Base-by-base conservation (phyloP, 1,140 invertebrate species). In the Ptiloglossa arizonensis region DNA sequence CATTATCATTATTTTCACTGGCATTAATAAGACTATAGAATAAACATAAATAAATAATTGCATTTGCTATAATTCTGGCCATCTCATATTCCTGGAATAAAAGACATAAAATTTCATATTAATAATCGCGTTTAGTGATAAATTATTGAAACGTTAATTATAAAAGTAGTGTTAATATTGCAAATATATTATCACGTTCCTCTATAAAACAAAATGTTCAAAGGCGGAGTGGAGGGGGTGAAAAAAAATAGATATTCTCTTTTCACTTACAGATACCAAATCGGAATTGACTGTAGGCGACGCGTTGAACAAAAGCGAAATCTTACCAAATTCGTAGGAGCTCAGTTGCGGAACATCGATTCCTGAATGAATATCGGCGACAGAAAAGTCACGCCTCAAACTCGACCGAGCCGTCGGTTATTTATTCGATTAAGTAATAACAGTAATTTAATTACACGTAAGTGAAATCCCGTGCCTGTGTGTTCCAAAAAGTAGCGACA, bases 41-140 rank as follows among this genome's bases (percentile, higher is more conserved):
- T 22, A 66, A 19, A 52, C 57, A 59, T 27, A 82, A 60, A 82
- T 54, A 80, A 54, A 82, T 11, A n/a, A 82, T 54, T 69, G 59
- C 24, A 19, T 59, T 79, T 5, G 19, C 56, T 80, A 80, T 0
- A 41, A 82, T 66, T 68, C 44, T 85, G 79, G 84, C 84, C 84
- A 86, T 86, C 48, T 86, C 83, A 85, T 86, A 86, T 86, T 86
- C 83, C 83, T 86, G 22, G 15, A 68, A 75, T 8, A 35, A n/a
- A 15, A 67, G n/a, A 46, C n/a, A 13, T 5, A 15, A 57, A 29
- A 11, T 17, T 27, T 29, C 0, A 29, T 5, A 27, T 54, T 29
- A 41, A 41, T 2, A 13, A 41, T 41, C 8, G 13, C 13, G 13
- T 35, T 35, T 8, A 35, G 9, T 8, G 35, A 35, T 5, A 35